These are phyloP conservation scores for Perithous albicinctus DNA, from an alignment of 2,888 invertebrate species.

Conservation along the genomic window DNA sequence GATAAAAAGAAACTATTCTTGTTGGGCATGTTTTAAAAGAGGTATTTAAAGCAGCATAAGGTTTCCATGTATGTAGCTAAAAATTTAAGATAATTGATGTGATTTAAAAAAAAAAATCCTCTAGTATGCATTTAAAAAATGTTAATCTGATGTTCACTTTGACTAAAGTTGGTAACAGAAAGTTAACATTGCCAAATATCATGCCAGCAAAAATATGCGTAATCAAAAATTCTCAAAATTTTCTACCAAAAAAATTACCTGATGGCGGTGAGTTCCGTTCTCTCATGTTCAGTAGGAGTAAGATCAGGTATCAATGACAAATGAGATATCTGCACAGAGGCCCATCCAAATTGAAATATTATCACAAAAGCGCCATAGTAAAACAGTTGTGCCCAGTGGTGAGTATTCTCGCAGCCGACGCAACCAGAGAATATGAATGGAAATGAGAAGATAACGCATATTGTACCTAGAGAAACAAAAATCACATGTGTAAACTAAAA, in stretches of 20 bases:
- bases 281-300: conserved; percentile 90
- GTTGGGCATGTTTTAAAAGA: too few species aligned
- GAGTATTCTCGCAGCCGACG: conserved; percentile 88
- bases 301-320: conserved; percentile 94
- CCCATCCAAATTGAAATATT: conserved; percentile 98
- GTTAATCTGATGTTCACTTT: too few species aligned
- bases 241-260: conserved; percentile 85
- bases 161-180: too few species aligned
- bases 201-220: background rate
- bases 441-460: conserved; percentile 91
- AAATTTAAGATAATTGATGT: too few species aligned
- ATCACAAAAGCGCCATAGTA: conserved; percentile 92
- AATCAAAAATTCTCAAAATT: conserved; percentile 44
- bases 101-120: too few species aligned
- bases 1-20: too few species aligned
- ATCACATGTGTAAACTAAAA: background rate
- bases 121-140: too few species aligned
- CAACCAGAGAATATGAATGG: conserved; percentile 95
- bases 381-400: conserved; percentile 90
- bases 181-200: too few species aligned
- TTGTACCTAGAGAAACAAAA: conserved; percentile 86
- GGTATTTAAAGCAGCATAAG: too few species aligned
- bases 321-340: conserved; percentile 95
- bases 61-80: too few species aligned
- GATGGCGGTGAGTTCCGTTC: conserved; percentile 91